Conservation (phyloP, 2,888 invertebrate genomes). For the Amphipyra tragopoginis region DNA sequence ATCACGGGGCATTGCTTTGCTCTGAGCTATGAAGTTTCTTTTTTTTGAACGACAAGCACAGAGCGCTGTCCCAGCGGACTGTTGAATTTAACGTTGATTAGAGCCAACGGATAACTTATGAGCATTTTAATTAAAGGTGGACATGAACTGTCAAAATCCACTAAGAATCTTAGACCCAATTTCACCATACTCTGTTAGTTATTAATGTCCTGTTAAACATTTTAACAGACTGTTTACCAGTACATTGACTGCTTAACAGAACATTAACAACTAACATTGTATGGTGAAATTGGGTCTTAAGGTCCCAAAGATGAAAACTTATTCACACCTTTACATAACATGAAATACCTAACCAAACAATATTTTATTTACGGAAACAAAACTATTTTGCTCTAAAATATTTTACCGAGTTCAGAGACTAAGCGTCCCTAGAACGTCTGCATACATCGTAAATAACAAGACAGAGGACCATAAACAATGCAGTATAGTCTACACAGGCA, state of each 20-base stretch:
- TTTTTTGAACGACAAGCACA: slow-evolving; percentile 14
- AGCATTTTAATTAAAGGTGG: not conserved
- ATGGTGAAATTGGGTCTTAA: too few relatives aligned
- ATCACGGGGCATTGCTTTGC: slow-evolving; percentile 32
- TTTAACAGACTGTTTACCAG: too few relatives aligned
- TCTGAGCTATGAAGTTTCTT: slow-evolving; percentile 8
- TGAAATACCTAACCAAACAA: not conserved
- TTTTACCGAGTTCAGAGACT: not conserved
- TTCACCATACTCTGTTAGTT: too few relatives aligned
- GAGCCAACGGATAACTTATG: not conserved
- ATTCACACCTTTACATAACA: too few relatives aligned
- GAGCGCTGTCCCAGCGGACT: not conserved
- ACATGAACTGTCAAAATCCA: too few relatives aligned
- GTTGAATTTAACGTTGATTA: not conserved
- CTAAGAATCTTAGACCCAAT: too few relatives aligned
- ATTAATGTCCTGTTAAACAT: too few relatives aligned
- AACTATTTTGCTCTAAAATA: slow-evolving; percentile 4
- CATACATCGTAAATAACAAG: slow-evolving; percentile 40
- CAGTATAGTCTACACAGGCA: slow-evolving; percentile 20
- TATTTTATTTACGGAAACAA: slow-evolving; percentile 8
- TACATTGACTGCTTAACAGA: too few relatives aligned
- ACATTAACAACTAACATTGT: too few relatives aligned
- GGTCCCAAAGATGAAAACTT: too few relatives aligned
- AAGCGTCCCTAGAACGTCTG: slow-evolving; percentile 12
- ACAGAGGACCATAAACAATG: slow-evolving; percentile 36